Base-by-base conservation (phyloP, 2,113 vertebrate genomes). In the Phasianus colchicus region DNA sequence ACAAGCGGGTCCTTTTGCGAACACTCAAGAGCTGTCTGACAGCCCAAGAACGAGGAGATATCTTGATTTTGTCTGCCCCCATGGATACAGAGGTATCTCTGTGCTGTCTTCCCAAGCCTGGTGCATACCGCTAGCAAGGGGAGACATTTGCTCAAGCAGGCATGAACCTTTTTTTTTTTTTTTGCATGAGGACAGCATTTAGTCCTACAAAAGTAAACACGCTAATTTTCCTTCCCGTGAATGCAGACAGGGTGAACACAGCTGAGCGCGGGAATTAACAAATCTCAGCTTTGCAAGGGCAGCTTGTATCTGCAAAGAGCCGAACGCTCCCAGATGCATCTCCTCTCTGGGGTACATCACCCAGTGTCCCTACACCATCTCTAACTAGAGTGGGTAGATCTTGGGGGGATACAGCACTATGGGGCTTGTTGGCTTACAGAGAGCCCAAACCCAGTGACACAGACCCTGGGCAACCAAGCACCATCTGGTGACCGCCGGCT, bases 401-500 rank as follows among this genome's bases (percentile, higher is more conserved):
- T 34, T 83, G 60, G 52, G 74, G 72, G 64, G 29, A 80, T 72
- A 70, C 43, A 85, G 52, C 60, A 64, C 64, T 81, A 52, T 91
- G 83, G 47, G 77, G 93, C 82, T 47, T 84, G 71, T 57, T 88
- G 91, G 94, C 74, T 89, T 86, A 91, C 40, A 2, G 2, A 85
- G 69, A 89, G 80, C 92, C 86, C 77, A 86, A 96, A 88, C 45
- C 54, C 71, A 69, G 70, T 5, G 6, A 92, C 83, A 83, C 88
- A 88, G 87, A 96, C 86, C 81, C 90, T 92, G 92, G 81, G 90
- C 96, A 96, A 96, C 94, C 83, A 92, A 81, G 90, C 94, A 95
- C 96, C 96, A 97, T 97, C 97, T 97, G 96, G 96, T 94, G 90
- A 94, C 89, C 74, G 61, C 85, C 55, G 58, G 45, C 83, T 96